phyloP scores from a whole-genome alignment of 2,797 vertebrate genomes.

The Astyanax mexicanus region DNA sequence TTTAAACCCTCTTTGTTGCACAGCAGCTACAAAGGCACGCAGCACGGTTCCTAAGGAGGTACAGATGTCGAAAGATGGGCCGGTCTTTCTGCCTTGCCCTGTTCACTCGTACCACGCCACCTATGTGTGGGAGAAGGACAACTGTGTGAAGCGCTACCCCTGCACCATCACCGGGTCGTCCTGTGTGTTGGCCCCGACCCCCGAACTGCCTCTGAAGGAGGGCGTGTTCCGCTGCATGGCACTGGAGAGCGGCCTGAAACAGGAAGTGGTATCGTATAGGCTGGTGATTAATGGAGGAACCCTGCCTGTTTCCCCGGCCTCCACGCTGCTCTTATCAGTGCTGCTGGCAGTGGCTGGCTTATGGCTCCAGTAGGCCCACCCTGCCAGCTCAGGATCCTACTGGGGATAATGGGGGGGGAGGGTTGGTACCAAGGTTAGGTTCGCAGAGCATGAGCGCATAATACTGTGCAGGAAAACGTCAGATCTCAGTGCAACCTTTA shows the following conservation, averaged over 20 bases:
- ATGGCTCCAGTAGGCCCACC: constrained; percentile 78
- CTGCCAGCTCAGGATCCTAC: constrained; percentile 19
- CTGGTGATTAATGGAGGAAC: constrained; percentile 74
- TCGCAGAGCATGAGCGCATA: constrained; percentile 71
- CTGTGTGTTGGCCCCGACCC: constrained; percentile 78
- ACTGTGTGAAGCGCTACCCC: constrained; percentile 77
- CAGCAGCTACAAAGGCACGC: constrained; percentile 72
- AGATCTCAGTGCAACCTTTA: constrained; percentile 38
- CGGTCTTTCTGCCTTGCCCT: constrained; percentile 81
- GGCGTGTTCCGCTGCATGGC: constrained; percentile 85
- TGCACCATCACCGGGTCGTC: constrained; percentile 82
- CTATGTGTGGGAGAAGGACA: constrained; percentile 85
- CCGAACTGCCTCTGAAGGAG: constrained; percentile 76
- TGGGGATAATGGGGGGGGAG: constrained; percentile 13
- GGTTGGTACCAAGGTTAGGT: constrained; percentile 69
- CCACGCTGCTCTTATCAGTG: constrained; percentile 72
- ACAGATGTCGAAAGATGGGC: constrained; percentile 73
- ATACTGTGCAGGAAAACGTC: constrained; percentile 27
- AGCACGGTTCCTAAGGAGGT: constrained; percentile 78
- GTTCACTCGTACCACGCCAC: constrained; percentile 83
- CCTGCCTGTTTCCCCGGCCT: constrained; percentile 69
- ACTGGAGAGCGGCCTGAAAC: constrained; percentile 80
- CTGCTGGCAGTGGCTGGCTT: constrained; percentile 72
- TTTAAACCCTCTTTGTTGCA: constrained; percentile 20
- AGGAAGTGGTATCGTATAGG: constrained; percentile 83